These are phyloP conservation scores for Brienomyrus brachyistius DNA, from an alignment of 2,113 vertebrate genomes.

Conservation along the genomic window DNA sequence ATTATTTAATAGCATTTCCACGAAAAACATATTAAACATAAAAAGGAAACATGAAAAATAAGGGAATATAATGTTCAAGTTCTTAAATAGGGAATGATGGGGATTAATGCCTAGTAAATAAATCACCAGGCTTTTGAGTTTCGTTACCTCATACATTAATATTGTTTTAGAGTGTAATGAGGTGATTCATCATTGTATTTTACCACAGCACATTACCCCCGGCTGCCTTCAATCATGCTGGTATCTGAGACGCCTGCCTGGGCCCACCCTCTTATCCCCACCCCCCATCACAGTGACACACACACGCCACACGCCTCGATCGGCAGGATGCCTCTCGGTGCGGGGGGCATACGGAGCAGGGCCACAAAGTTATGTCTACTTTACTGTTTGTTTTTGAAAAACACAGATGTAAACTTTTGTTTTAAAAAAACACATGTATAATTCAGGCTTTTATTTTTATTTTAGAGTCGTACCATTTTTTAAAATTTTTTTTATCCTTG, in stretches of 20 bases:
- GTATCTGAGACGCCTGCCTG: conserved; percentile 11
- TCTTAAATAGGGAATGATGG: not conserved
- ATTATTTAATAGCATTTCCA: not conserved
- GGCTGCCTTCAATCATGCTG: conserved; percentile 20
- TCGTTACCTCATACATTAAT: conserved; percentile 15
- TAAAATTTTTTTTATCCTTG: not conserved
- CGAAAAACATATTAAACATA: not conserved
- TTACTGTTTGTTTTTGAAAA: not conserved
- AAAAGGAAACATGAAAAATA: not conserved
- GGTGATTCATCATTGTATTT: conserved; percentile 25
- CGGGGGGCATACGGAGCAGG: not conserved
- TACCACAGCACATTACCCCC: conserved; percentile 27
- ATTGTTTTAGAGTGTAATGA: conserved; percentile 26
- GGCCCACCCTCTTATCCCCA: not conserved
- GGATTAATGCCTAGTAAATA: conserved; percentile 11
- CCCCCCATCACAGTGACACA: not conserved
- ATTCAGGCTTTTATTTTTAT: not conserved
- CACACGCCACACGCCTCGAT: not conserved
- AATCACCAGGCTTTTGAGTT: conserved; percentile 12
- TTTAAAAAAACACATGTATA: not conserved
- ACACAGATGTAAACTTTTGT: not conserved
- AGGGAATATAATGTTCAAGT: not conserved
- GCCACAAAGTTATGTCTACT: not conserved
- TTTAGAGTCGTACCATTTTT: not conserved
- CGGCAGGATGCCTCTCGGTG: not conserved